Evolutionary conservation across 1,140 invertebrate genomes (phyloP).

Genomic region (Eulimnadia texana): DNA sequence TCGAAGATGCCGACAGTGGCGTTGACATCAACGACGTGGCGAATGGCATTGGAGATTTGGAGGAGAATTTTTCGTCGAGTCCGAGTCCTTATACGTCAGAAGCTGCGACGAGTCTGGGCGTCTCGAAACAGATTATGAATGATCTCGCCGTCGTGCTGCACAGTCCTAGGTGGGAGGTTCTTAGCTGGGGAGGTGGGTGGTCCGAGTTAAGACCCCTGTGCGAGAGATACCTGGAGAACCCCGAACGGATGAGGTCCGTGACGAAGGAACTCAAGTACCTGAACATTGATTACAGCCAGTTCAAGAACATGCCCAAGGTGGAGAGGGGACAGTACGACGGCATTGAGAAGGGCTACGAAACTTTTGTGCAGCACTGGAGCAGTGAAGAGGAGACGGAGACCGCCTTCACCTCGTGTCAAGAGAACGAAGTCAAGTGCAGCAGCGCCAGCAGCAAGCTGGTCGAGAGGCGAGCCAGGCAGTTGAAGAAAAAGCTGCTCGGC

Average conservation of each 20-base stretch:
- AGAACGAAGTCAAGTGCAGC: no score
- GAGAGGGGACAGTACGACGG: constrained; percentile 29
- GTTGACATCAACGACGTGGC: constrained; percentile 12
- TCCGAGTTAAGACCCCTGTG: constrained; percentile 39
- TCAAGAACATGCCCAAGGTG: constrained; percentile 37
- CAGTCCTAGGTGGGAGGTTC: constrained; percentile 42
- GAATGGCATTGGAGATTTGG: background rate
- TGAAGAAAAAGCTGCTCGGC: background rate
- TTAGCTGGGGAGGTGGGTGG: constrained; percentile 45
- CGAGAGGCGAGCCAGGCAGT: background rate
- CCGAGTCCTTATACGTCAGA: background rate
- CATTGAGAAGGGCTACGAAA: constrained; percentile 35
- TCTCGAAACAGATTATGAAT: constrained; percentile 41
- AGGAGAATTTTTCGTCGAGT: background rate
- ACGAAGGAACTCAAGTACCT: constrained; percentile 45
- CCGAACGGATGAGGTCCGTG: constrained; percentile 39
- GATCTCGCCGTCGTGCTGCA: constrained; percentile 43
- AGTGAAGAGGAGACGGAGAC: constrained; percentile 15
- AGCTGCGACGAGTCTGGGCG: constrained; percentile 36
- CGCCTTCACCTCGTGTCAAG: background rate
- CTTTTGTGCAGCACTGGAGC: constrained; percentile 19
- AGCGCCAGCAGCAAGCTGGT: no score
- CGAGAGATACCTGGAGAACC: constrained; percentile 41
- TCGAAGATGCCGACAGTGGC: constrained; percentile 12
- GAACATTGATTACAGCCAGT: constrained; percentile 47